Evolutionary conservation across 2,888 invertebrate species (phyloP), one percentile per base, ranked within the genome.

Genomic region (Conops quadrifasciatus): DNA sequence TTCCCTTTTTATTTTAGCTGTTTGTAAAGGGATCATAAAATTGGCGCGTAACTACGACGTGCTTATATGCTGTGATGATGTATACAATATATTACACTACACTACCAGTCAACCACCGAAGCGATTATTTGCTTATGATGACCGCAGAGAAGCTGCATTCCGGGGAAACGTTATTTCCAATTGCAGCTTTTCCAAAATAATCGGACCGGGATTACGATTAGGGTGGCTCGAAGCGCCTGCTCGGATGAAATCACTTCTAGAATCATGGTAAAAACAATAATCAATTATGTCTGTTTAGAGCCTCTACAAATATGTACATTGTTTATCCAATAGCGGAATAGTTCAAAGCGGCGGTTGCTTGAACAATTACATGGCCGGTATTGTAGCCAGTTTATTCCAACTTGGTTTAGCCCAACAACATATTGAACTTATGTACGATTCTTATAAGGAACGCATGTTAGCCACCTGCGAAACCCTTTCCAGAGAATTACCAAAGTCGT

Each of bases 181-280:
- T 79, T 89, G 90, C 26, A 88, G 89, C 1, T 91, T 91, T 80
- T 90, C 91, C 0, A 91, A 91, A 83, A 88, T 90, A 64, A 80
- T 91, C 70, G 88, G 88, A 0, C 91, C 91, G 1, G 90, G 89
- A 0, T 78, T 91, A 19, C 86, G 91, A n/a, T 79, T 90, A 16
- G 91, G 91, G 2, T 91, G 91, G 91, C 81, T 91, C 28, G 91
- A 91, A 79, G 87, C 88, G 24, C 87, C 88, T 2, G 78, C 86
- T 2, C 82, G 85, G 30, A 74, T 88, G 16, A 85, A 86, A 49
- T 80, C 82, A 0, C 78, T 84, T 43, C 75, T 88, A 2, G 83
- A 83, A 70, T 69, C 78, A 11, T 85, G 86, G 87, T 87, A 77
- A 21, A n/a, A 5, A 15, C 13, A 26, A 19, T 60, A 43, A 13